Base-by-base conservation (phyloP, 2,797 vertebrate genomes). In the Coregonus sp. region DNA sequence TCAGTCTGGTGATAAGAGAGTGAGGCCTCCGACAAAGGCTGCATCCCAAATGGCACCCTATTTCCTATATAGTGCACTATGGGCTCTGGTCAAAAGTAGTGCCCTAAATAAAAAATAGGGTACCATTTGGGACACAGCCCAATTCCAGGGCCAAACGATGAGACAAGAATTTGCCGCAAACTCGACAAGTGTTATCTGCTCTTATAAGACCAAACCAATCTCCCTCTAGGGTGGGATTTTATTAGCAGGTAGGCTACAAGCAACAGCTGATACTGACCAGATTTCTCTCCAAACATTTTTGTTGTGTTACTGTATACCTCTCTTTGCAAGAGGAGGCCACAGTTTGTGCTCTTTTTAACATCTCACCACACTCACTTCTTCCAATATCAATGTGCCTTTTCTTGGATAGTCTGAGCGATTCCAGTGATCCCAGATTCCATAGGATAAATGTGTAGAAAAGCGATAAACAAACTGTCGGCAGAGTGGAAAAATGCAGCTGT, bases 401-500 rank as follows among this genome's bases (percentile, higher is more conserved):
- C 14, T 54, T 16, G 71, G 51, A 56, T 33, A 72, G 59, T 68
- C 68, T 12, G 33, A 74, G 67, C 54, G 75, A 40, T 74, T 59
- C 70, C 20, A 25, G n/a, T 18, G 7, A 63, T 63, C 59, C 59
- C 59, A 65, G 75, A 78, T 73, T 83, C 81, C 74, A 74, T 82
- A 70, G 56, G 54, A 74, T 81, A n/a, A 80, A 77, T 75, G 52
- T 69, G 79, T 70, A 80, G 73, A 80, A 67, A 78, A 76, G 86
- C 78, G 79, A 85, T 82, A 86, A 86, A 86, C 79, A 89, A 81
- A 89, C 59, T 80, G 78, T 71, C 54, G 47, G 82, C 16, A 25
- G 74, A 66, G 79, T 80, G 18, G 71, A 94, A 95, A 90, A 95
- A 95, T 90, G 93, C 92, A 92, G 94, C 94, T 94, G 94, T 91